Conservation (phyloP, 92 coral and sea anemone species). For the Diadumene lineata region DNA sequence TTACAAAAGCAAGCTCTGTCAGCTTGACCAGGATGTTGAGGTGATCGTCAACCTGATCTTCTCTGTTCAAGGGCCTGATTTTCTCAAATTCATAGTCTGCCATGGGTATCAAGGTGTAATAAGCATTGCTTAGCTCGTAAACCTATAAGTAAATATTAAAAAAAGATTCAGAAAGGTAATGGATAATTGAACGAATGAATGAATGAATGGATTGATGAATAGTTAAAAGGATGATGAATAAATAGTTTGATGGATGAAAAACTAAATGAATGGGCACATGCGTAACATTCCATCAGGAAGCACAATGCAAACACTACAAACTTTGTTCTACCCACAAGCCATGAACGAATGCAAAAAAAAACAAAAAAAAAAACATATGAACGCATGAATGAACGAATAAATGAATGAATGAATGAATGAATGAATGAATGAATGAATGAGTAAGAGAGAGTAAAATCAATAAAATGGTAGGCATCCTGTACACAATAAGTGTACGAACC, state of each 20-base stretch:
- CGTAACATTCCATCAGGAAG: too few relatives aligned
- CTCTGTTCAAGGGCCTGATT: conserved; percentile 63
- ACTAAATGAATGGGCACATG: not conserved
- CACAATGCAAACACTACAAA: too few relatives aligned
- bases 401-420: not conserved
- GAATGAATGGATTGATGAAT: not conserved
- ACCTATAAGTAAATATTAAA: conserved; percentile 36
- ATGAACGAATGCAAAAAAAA: not conserved
- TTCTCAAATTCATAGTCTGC: conserved; percentile 65
- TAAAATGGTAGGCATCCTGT: too few relatives aligned
- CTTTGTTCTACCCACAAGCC: too few relatives aligned
- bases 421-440: not conserved
- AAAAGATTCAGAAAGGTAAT: not conserved
- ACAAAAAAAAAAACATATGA: not conserved
- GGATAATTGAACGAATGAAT: not conserved
- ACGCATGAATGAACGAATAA: not conserved
- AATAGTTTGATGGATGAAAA: not conserved
- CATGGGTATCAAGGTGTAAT: conserved; percentile 76
- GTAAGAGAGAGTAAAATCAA: too few relatives aligned
- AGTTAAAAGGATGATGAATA: not conserved
- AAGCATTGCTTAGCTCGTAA: conserved; percentile 76
- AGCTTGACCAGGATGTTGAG: conserved; percentile 51
- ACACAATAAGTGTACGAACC: too few relatives aligned
- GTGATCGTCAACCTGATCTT: conserved; percentile 33
- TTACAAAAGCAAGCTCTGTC: conserved; percentile 74